Evolutionary conservation across 2,113 vertebrate species (phyloP).

Genomic region (Plectropomus leopardus): DNA sequence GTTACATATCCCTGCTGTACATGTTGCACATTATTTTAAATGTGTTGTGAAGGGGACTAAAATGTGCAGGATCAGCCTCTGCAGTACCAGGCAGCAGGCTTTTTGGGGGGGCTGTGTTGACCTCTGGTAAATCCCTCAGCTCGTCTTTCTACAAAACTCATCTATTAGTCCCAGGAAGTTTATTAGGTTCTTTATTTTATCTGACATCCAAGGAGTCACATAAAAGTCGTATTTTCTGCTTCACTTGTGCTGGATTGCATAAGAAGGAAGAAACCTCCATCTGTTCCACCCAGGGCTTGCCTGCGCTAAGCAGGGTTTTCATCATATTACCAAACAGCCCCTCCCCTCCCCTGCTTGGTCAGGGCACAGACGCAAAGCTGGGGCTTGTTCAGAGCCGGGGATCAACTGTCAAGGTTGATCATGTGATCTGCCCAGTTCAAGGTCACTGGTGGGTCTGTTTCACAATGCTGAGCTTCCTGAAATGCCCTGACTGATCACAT

Average conservation of each 20-base stretch:
- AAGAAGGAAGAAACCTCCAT: conserved; percentile 63
- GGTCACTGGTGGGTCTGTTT: conserved; percentile 17
- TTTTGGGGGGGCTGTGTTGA: background rate
- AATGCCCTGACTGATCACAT: conserved; percentile 6
- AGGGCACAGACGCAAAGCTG: background rate
- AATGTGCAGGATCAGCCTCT: background rate
- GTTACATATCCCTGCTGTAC: too few species aligned
- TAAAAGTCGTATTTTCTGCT: conserved; percentile 52
- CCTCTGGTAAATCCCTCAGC: conserved; percentile 6
- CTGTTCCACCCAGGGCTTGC: conserved; percentile 53
- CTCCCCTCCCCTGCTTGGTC: background rate
- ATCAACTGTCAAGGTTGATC: conserved; percentile 2
- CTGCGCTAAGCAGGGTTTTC: conserved; percentile 39
- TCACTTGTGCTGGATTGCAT: conserved; percentile 55
- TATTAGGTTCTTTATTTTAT: conserved; percentile 47
- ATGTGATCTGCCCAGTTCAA: conserved; percentile 32
- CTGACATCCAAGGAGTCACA: conserved; percentile 42
- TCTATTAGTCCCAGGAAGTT: conserved; percentile 24
- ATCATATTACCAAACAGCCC: conserved; percentile 35
- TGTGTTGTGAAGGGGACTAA: background rate
- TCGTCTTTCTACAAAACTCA: conserved; percentile 11
- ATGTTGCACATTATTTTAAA: conserved; percentile 8
- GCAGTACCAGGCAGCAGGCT: background rate
- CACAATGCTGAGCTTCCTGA: conserved; percentile 9
- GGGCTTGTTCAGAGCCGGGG: background rate